Base-by-base conservation (phyloP, 2,888 invertebrate genomes). In the Pinctada fucata region DNA sequence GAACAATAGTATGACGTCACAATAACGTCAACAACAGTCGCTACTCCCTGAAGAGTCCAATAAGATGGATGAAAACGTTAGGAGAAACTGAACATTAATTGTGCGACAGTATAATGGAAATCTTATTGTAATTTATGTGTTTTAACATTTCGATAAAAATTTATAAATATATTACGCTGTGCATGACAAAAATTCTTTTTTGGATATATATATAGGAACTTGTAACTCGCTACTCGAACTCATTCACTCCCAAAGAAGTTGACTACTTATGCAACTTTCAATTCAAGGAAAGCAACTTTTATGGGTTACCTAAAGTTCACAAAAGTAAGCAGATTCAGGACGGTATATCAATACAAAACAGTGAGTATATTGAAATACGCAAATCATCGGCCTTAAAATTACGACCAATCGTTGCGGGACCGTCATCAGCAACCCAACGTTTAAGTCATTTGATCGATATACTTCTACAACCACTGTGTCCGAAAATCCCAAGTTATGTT, bases 371-470 rank as follows among this genome's bases (percentile, higher is more conserved):
- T n/a, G 49, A 73, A 65, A 73, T 49, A n/a, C 5, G n/a, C 5
- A 13, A 50, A 10, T 65, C 73, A 3, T 10, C n/a, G 8, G 73
- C 64, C 67, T 45, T 75, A 31, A 75, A 75, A 52, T 45, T 75
- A 51, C 64, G 74, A 51, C 74, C 74, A n/a, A 75, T 75, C 6
- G 51, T 75, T 31, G 74, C 74, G 2, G 74, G 74, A 8, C 74
- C 66, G 10, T 16, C 64, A 51, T 66, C 66, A 47, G 5, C 2
- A 63, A 72, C 72, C 1, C 47, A 72, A 2, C 3, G 63, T 3
- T 47, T 72, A 47, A 72, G 72, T 47, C 10, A 72, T 63, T 63
- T 72, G 4, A 4, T 63, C 2, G 45, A 72, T 13, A 4, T 63
- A 31, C 13, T 72, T 16, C 45, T 72, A 16, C 58, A 63, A 63